Conservation (phyloP, 2,797 vertebrate species). For the Huso huso region DNA sequence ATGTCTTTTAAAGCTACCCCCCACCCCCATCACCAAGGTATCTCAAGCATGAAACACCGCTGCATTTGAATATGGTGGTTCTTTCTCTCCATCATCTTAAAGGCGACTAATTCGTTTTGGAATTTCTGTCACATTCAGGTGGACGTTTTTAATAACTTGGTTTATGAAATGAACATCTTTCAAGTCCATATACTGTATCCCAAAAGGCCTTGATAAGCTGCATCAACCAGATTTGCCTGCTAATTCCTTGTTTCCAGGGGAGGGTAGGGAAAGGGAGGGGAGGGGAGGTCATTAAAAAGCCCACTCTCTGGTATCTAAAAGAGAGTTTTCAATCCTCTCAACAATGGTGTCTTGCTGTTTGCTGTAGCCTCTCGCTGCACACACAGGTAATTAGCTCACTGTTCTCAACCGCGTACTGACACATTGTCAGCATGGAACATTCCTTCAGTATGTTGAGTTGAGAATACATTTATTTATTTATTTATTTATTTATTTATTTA, state of each 20-base stretch:
- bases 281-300: slow-evolving; percentile 41
- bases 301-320: slow-evolving; percentile 37
- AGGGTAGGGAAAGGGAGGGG: slow-evolving; percentile 1
- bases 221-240: neutral
- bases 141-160: neutral
- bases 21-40: neutral
- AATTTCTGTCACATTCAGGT: no score
- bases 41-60: neutral
- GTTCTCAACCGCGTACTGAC: slow-evolving; percentile 43
- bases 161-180: slow-evolving; percentile 8
- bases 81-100: no score
- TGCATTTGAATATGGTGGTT: no score
- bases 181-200: slow-evolving; percentile 3
- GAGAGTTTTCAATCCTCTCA: slow-evolving; percentile 40
- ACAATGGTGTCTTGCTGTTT: slow-evolving; percentile 38
- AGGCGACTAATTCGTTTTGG: no score
- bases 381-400: slow-evolving; percentile 53
- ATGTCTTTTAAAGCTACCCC: slow-evolving; percentile 5
- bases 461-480: no score
- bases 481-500: no score
- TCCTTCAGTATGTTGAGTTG: slow-evolving; percentile 35
- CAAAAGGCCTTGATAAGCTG: neutral
- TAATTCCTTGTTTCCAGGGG: neutral
- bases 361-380: slow-evolving; percentile 43
- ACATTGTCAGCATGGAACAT: slow-evolving; percentile 41